Base-by-base conservation (phyloP, 2,888 invertebrate species). In the Cantharis nigra region DNA sequence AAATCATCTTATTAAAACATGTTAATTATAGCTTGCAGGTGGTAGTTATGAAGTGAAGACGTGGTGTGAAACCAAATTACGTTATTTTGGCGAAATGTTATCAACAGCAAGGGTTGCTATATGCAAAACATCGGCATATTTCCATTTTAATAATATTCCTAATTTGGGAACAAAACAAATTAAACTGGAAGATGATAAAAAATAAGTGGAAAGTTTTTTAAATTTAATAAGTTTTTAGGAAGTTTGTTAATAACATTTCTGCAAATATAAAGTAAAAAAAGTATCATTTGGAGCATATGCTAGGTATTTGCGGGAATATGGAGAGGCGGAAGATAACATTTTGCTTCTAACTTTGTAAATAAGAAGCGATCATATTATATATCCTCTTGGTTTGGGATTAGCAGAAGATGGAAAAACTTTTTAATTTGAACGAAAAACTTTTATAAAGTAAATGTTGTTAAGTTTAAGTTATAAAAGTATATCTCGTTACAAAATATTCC, bases 381-480 rank as follows among this genome's bases (percentile, higher is more conserved):
- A 67, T 67, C 65, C 65, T 67, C 83, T 78, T 70, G 77, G 78
- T 49, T 49, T 80, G 74, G 81, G 81, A 82, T 84, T 83, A 84
- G 83, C 82, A 80, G 81, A 78, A 84, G 83, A 85, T 85, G 84
- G 85, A 84, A 81, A 85, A 85, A 85, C 83, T 85, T 85, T 84
- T 84, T 84, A 84, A 79, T 79, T 71, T 75, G 73, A 67, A 72
- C 69, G 74, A 72, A 70, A 64, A 69, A 67, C 23, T 78, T 78
- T 78, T 49, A 7, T 49, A n/a, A 49, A 49, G 49, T n/a, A 49
- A 49, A 49, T 49, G 49, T 49, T 49, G 49, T 49, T 49, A 49
- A 49, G 49, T 49, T 49, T 49, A 49, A 49, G 49, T 67, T 23
- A 67, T 67, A 67, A 70, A 70, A 70, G 18, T 70, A 70, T 70